Evolutionary conservation across 1,140 invertebrate species (phyloP).

Genomic region (Orius laevigatus): DNA sequence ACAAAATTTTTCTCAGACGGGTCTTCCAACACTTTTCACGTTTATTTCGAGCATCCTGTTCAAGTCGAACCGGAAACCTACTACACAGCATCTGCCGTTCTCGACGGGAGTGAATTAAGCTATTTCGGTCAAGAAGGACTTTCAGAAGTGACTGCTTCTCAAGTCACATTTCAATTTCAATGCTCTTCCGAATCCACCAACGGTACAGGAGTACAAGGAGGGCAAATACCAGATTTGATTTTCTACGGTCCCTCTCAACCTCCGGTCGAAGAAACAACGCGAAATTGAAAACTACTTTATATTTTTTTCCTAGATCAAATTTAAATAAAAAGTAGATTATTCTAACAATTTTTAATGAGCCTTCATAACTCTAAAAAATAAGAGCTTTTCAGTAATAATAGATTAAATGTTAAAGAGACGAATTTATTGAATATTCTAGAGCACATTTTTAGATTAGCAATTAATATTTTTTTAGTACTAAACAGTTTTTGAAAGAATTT

Average conservation of each 20-base stretch:
- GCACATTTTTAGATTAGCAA: too few species aligned
- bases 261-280: neutral
- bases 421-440: too few species aligned
- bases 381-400: too few species aligned
- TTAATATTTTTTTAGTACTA: too few species aligned
- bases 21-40: constrained; percentile 83
- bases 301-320: too few species aligned
- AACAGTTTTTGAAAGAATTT: too few species aligned
- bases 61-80: constrained; percentile 81
- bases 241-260: constrained; percentile 60
- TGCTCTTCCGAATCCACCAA: constrained; percentile 88
- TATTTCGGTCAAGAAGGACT: constrained; percentile 92
- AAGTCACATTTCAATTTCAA: constrained; percentile 85
- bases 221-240: constrained; percentile 85
- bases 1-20: constrained; percentile 88
- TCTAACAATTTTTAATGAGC: too few species aligned
- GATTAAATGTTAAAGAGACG: too few species aligned
- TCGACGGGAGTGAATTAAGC: constrained; percentile 79
- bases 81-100: constrained; percentile 76
- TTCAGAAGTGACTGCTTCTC: constrained; percentile 74
- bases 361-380: too few species aligned
- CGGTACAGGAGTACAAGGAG: constrained; percentile 84
- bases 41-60: constrained; percentile 83
- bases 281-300: too few species aligned
- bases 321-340: too few species aligned